These are phyloP conservation scores for Heterodera schachtii DNA, from an alignment of 1,140 invertebrate species.

Conservation along the genomic window DNA sequence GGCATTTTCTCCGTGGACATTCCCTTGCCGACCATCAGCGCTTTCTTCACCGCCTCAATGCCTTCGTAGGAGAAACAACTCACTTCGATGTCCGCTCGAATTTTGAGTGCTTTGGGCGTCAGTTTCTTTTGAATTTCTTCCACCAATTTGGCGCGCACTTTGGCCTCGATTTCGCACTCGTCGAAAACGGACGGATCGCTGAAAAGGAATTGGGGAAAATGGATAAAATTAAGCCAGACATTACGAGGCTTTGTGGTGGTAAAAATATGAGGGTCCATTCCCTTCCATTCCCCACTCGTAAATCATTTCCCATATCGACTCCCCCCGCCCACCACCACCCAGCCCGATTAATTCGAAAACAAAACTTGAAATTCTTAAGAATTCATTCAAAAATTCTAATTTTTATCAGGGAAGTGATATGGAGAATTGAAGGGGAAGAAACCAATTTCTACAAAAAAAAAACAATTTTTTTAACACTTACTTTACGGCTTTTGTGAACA, in stretches of 20 bases:
- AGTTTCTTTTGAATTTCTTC: conserved; percentile 93
- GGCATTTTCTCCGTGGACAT: conserved; percentile 88
- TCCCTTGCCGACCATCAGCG: conserved; percentile 86
- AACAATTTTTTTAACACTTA: conserved; percentile 63
- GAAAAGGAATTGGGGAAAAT: conserved; percentile 40
- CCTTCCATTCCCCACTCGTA: too few relatives aligned
- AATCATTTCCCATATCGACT: not conserved
- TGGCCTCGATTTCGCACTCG: conserved; percentile 90
- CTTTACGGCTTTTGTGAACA: conserved; percentile 96
- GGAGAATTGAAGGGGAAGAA: too few relatives aligned
- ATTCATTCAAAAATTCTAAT: too few relatives aligned
- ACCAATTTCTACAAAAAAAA: too few relatives aligned
- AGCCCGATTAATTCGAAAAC: too few relatives aligned
- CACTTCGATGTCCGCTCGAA: conserved; percentile 83
- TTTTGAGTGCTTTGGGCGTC: conserved; percentile 94
- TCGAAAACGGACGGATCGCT: conserved; percentile 89
- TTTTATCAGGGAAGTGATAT: too few relatives aligned
- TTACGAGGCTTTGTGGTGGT: not conserved
- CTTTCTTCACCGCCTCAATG: conserved; percentile 95
- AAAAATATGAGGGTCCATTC: too few relatives aligned
- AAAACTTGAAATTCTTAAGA: too few relatives aligned
- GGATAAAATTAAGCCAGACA: not conserved
- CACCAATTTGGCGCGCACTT: conserved; percentile 87
- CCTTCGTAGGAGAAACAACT: conserved; percentile 96
- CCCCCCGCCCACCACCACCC: not conserved